Conservation (phyloP, 23 tunicate genomes). For the Clavelina lepadiformis region DNA sequence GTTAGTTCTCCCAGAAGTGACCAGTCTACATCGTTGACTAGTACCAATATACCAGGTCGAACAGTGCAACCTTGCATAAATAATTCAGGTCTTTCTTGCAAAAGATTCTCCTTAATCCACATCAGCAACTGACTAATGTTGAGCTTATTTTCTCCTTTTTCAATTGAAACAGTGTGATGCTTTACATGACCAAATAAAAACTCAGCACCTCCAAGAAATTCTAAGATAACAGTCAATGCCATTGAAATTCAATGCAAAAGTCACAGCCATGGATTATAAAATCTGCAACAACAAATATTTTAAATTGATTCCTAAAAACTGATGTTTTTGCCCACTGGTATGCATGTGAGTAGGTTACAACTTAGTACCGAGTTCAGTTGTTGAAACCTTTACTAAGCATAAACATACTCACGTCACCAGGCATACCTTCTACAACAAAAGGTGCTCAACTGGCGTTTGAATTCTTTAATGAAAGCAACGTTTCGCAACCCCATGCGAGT, state of each 20-base stretch:
- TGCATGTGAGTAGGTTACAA: no score
- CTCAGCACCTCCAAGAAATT: slow-evolving; percentile 98
- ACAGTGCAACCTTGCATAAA: slow-evolving; percentile 79
- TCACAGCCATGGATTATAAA: neutral
- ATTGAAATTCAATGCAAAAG: slow-evolving; percentile 3
- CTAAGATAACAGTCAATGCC: slow-evolving; percentile 46
- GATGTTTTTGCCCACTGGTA: no score
- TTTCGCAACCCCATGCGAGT: no score
- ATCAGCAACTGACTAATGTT: slow-evolving; percentile 38
- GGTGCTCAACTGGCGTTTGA: no score
- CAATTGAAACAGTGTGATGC: slow-evolving; percentile 40
- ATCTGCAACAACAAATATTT: no score
- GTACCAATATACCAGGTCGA: slow-evolving; percentile 88
- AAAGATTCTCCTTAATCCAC: slow-evolving; percentile 82
- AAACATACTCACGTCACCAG: no score
- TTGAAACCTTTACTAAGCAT: no score
- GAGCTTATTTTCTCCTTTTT: slow-evolving; percentile 28
- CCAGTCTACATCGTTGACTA: slow-evolving; percentile 97
- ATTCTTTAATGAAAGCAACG: no score
- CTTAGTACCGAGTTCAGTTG: no score
- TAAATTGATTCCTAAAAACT: no score
- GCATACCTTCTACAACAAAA: no score
- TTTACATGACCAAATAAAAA: slow-evolving; percentile 64
- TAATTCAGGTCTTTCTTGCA: slow-evolving; percentile 74
- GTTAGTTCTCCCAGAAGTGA: slow-evolving; percentile 40